Base-by-base conservation (phyloP, 2,888 invertebrate genomes). In the Ornithoptera alexandrae region DNA sequence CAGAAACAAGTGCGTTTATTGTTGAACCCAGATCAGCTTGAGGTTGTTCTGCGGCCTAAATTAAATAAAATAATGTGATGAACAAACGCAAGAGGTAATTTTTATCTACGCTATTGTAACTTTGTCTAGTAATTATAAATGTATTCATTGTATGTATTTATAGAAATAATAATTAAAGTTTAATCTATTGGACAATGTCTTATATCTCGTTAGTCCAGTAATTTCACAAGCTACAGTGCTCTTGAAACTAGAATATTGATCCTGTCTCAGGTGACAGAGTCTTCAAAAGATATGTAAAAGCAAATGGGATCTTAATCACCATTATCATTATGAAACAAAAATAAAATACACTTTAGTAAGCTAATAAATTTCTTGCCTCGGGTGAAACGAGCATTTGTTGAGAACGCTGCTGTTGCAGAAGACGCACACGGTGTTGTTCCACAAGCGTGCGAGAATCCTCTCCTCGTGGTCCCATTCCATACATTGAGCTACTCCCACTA, bases 1-100 rank as follows among this genome's bases (percentile, higher is more conserved):
- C 96, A 78, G 96, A 96, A 80, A 98, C 94, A 77, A 98, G 93
- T 73, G 96, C 97, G 83, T 96, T 97, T 79, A 98, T 97, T 80
- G 96, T 97, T 74, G 92, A 89, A 8, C 91, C 90, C 66, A 92
- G 82, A 72, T 93, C 93, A 56, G 94, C 93, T 73, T 95, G 95
- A 70, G 96, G 96, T 84, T 95, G 96, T 83, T 96, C 96, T 67
- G 96, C 85, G 50, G 90, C 92, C 92, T 92, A 80, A 1, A 73
- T 73, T 50, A 17, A 57, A 62, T 22, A 24, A 39, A 30, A 63
- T 10, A 2, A 62, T 42, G 12, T 39, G 39, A 39, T 7, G 18
- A 36, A 36, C 17, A 50, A 50, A 50, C 17, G 5, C 12, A 18
- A 18, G 50, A 15, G 15, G 50, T 17, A 15, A 50, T 15, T 50